A percentile compares a stretch with the other conserved stretches of the same genome.
Conservation (phyloP, 2,797 vertebrate genomes). For the Chiroxiphia lanceolata region DNA sequence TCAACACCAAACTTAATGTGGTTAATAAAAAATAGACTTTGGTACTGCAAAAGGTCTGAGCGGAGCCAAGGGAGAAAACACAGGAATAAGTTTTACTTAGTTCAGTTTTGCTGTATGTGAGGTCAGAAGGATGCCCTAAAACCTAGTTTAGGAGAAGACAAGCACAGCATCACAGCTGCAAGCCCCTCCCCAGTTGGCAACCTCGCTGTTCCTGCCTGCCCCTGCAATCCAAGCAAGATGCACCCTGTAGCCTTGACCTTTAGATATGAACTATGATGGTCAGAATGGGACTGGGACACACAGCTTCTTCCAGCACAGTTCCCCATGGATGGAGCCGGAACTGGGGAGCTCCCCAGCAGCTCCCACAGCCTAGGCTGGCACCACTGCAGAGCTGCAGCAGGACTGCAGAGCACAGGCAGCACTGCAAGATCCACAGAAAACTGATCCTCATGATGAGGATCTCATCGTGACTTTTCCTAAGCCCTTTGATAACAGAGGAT, state of each 20-base stretch:
- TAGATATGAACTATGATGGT: not conserved
- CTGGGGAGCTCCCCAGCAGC: not conserved
- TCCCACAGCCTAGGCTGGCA: not conserved
- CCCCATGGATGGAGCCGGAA: rapidly evolving
- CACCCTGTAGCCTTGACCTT: not conserved
- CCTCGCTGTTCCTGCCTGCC: rapidly evolving
- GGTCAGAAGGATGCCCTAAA: not conserved
- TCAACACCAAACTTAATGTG: not conserved
- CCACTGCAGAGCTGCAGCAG: rapidly evolving
- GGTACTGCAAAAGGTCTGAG: not conserved
- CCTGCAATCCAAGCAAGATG: not conserved
- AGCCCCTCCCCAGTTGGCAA: not conserved
- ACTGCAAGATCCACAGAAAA: not conserved
- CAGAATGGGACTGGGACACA: rapidly evolving
- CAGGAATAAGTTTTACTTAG: not conserved
- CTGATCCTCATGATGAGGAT: not conserved
- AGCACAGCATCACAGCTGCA: not conserved
- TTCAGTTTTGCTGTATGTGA: not conserved
- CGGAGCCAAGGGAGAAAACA: not conserved
- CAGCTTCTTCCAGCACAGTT: not conserved
- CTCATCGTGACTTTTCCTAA: not conserved
- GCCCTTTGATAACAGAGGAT: not conserved
- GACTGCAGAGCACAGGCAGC: not conserved
- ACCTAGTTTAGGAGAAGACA: not conserved
- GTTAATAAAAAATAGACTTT: not conserved